These are phyloP conservation scores for Drosophila persimilis DNA, from an alignment of 1,140 invertebrate species.

Conservation along the genomic window DNA sequence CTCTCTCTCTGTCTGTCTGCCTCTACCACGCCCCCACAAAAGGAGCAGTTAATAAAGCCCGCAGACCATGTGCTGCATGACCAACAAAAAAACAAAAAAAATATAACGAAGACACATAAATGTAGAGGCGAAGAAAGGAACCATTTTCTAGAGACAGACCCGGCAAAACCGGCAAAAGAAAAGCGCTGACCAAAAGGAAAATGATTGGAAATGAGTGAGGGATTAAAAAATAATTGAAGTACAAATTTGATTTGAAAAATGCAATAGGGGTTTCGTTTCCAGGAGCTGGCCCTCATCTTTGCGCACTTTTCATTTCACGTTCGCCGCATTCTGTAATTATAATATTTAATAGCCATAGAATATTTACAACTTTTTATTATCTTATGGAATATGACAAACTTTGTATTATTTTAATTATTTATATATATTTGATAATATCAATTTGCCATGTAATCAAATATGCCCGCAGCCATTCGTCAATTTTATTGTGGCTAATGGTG, in stretches of 20 bases:
- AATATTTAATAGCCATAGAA: neutral
- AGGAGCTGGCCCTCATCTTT: too few species aligned
- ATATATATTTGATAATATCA: conserved; percentile 55
- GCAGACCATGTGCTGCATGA: conserved; percentile 58
- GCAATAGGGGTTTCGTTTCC: too few species aligned
- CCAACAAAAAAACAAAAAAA: conserved; percentile 20
- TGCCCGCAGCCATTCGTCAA: conserved; percentile 3
- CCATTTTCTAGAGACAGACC: neutral
- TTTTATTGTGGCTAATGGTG: conserved; percentile 1
- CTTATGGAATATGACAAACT: conserved; percentile 19
- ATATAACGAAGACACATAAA: too few species aligned
- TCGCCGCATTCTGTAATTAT: neutral
- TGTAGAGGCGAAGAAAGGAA: neutral
- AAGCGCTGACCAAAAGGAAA: neutral
- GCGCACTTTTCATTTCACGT: too few species aligned
- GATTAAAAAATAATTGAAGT: too few species aligned
- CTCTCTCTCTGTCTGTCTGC: too few species aligned
- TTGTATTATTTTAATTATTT: conserved; percentile 53
- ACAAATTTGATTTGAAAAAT: too few species aligned
- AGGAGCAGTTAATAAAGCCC: conserved; percentile 68
- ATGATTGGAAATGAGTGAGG: neutral
- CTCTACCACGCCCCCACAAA: conserved; percentile 38
- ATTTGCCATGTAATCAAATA: conserved; percentile 55
- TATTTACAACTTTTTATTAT: conserved; percentile 13
- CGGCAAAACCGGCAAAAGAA: neutral